A percentile compares a stretch with the other conserved stretches of the same genome.
Evolutionary conservation across 2,797 vertebrate genomes (phyloP).

Genomic region (Pangasius macronema): DNA sequence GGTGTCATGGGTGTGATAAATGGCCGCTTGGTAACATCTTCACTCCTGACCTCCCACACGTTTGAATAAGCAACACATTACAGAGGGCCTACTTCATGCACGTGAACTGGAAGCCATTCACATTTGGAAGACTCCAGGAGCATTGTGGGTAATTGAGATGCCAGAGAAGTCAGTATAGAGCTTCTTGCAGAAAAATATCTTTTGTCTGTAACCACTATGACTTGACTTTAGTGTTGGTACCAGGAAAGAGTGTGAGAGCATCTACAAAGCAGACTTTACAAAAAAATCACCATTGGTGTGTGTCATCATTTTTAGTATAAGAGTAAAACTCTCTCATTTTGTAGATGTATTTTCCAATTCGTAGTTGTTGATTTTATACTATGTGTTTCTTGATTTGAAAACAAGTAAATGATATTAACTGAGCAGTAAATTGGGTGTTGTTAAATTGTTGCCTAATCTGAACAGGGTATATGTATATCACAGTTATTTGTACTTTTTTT

Average conservation of each 20-base stretch:
- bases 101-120: constrained; percentile 38
- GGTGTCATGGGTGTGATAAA: constrained; percentile 79
- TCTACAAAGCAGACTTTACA: not conserved
- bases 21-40: constrained; percentile 80
- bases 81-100: constrained; percentile 50
- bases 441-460: not conserved
- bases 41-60: constrained; percentile 75
- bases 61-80: constrained; percentile 64
- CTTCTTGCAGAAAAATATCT: constrained; percentile 33
- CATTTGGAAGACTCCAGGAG: constrained; percentile 43
- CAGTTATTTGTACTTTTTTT: not conserved
- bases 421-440: not conserved
- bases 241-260: not conserved
- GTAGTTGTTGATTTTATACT: not conserved
- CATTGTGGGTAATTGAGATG: constrained; percentile 54
- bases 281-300: not conserved
- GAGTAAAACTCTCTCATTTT: not conserved
- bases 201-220: constrained; percentile 20
- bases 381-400: not conserved
- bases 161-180: constrained; percentile 20
- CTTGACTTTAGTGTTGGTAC: constrained; percentile 17
- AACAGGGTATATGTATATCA: too few relatives aligned
- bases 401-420: not conserved
- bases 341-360: not conserved
- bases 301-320: not conserved